Evolutionary conservation across 2,797 vertebrate genomes (phyloP).

Genomic region (Helostoma temminkii): DNA sequence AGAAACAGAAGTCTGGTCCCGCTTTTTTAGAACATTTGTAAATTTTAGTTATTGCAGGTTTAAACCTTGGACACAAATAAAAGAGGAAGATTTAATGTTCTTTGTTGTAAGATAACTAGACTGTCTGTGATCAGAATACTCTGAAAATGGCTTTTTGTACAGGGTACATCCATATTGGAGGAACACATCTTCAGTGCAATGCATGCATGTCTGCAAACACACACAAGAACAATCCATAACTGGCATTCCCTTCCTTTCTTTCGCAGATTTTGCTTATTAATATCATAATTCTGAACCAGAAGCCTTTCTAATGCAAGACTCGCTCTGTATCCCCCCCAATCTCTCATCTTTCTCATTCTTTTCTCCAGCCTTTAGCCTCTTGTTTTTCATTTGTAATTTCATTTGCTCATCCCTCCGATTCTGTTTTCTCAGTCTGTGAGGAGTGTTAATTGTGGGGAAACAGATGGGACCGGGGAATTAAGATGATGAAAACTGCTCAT

Average conservation of each 20-base stretch:
- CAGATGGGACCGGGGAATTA: slow-evolving; percentile 39
- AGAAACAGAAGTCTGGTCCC: too few species aligned
- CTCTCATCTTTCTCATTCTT: slow-evolving; percentile 6
- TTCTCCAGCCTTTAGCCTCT: slow-evolving; percentile 11
- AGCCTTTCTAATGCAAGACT: slow-evolving; percentile 47
- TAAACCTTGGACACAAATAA: too few species aligned
- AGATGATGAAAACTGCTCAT: slow-evolving; percentile 54
- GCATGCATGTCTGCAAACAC: neutral
- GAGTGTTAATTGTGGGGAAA: slow-evolving; percentile 20
- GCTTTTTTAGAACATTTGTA: too few species aligned
- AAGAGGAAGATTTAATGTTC: too few species aligned
- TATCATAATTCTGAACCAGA: slow-evolving; percentile 58
- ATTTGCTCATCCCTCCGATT: slow-evolving; percentile 30
- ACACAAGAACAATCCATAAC: slow-evolving; percentile 42
- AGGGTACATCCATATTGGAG: too few species aligned
- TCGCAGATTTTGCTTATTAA: slow-evolving; percentile 49
- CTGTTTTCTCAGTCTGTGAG: slow-evolving; percentile 33
- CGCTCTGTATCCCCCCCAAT: neutral
- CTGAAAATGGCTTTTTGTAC: too few species aligned
- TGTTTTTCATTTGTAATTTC: slow-evolving; percentile 34
- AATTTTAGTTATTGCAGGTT: too few species aligned
- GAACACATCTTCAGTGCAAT: too few species aligned
- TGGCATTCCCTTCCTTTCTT: slow-evolving; percentile 26
- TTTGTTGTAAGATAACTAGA: too few species aligned
- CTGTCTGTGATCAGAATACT: too few species aligned